Conservation (phyloP, 2,113 vertebrate genomes). For the Otis tarda region DNA sequence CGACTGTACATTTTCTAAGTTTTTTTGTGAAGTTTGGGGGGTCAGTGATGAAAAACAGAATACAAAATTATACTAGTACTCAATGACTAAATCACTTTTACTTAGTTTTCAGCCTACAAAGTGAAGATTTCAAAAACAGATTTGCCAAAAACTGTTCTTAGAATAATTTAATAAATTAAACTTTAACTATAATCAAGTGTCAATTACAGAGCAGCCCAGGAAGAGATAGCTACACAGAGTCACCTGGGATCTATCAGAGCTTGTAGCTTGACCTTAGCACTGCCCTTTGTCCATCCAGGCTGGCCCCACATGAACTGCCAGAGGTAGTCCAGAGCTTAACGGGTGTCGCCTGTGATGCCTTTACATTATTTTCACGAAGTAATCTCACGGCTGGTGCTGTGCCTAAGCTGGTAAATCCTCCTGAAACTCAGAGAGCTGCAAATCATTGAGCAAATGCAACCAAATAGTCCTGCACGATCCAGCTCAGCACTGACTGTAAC, state of each 20-base stretch:
- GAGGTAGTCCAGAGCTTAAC: background rate
- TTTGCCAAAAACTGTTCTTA: background rate
- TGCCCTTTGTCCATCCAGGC: background rate
- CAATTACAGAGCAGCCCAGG: rapidly evolving
- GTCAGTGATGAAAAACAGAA: background rate
- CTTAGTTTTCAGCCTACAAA: background rate
- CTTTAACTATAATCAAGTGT: background rate
- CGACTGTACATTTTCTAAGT: background rate
- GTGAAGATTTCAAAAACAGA: background rate
- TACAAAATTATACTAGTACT: background rate
- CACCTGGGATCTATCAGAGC: background rate
- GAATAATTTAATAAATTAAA: background rate
- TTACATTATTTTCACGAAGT: background rate
- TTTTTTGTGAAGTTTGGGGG: rapidly evolving
- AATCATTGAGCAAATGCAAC: background rate
- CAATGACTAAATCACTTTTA: background rate
- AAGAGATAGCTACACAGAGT: background rate
- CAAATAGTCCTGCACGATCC: background rate
- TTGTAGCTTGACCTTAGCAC: background rate
- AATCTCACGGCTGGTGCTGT: background rate
- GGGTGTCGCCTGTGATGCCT: background rate
- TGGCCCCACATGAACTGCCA: rapidly evolving
- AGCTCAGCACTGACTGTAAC: background rate
- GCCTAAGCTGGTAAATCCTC: background rate
- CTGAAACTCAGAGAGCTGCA: background rate